Evolutionary conservation across 1,140 invertebrate species (phyloP), one percentile per base, ranked within the genome.

Genomic region (Helicoverpa armigera): DNA sequence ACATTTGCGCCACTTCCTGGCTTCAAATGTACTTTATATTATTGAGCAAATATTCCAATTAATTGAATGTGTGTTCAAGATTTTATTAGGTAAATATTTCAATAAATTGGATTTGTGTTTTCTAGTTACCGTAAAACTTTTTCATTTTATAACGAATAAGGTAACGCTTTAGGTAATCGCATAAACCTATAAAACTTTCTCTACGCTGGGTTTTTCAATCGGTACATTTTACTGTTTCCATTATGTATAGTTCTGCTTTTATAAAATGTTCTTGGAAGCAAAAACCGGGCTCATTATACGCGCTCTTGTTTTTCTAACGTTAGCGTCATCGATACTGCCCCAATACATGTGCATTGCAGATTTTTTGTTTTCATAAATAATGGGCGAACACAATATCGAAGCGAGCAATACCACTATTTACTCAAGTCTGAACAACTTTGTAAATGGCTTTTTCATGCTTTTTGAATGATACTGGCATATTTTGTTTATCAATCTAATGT

Each of bases 241-340:
- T 12, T 67, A 50, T 67, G 31, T 48, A 11, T 16, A 69, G 65
- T 50, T 43, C 50, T 16, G 65, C 65, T 48, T 48, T n/a, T 67
- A 48, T 67, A 67, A 67, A 67, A 16, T 67, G 43, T 67, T 67
- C 63, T 48, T 67, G 35, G 16, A 48, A 31, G 63, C 63, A 67
- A 67, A 67, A 67, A 67, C 14, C 63, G 43, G 63, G 35, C 63
- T 13, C 63, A 67, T 48, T 67, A 67, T 65, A 65, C 31, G 16
- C 63, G 35, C 63, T 67, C 63, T 35, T 67, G 63, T 67, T 67
- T 67, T 63, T 67, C n/a, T 67, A 67, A 48, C 63, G 63, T 67
- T 67, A 67, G 16, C 63, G 63, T 67, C 63, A 48, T 67, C 63
- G 63, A 67, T 67, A 67, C 63, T 16, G 63, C 63, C 43, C 35